Percentiles rank a stretch among this genome's conserved stretches.
These are phyloP conservation scores for Ectemnius cavifrons DNA, from an alignment of 2,888 invertebrate species.

Conservation along the genomic window DNA sequence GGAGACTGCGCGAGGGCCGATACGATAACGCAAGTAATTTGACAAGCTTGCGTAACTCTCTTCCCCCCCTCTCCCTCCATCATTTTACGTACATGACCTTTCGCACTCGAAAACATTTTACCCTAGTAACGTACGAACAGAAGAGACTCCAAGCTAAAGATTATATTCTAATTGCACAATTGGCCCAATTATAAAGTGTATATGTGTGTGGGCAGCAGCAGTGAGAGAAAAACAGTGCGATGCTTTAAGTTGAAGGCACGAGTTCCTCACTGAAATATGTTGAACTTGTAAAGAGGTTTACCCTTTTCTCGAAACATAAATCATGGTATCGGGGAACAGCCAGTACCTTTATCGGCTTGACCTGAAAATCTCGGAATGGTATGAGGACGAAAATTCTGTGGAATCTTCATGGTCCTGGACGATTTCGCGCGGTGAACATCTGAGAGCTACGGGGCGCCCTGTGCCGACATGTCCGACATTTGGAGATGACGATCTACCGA, in stretches of 20 bases:
- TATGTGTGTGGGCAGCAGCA: no score
- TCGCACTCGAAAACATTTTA: no score
- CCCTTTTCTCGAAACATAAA: background rate
- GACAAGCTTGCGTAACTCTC: background rate
- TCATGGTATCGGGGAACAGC: background rate
- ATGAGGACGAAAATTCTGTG: slow-evolving; percentile 10
- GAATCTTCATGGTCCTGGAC: slow-evolving; percentile 32
- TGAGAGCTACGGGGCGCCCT: slow-evolving; percentile 50
- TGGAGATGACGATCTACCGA: slow-evolving; percentile 59
- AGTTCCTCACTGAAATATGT: no score
- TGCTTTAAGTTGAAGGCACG: no score
- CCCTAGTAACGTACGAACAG: no score
- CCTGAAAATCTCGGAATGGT: background rate
- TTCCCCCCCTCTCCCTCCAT: background rate
- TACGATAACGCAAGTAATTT: background rate
- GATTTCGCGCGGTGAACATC: slow-evolving; percentile 68
- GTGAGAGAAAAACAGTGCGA: no score
- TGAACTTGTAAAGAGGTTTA: background rate
- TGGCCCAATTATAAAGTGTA: no score
- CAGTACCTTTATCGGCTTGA: background rate
- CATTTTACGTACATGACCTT: no score
- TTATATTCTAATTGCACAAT: no score
- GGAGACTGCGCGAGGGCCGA: background rate
- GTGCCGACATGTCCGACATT: slow-evolving; percentile 49
- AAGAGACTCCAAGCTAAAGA: no score